Evolutionary conservation across 2,113 vertebrate genomes (phyloP), one percentile per base, ranked within the genome.

Genomic region (Manacus vitellinus): DNA sequence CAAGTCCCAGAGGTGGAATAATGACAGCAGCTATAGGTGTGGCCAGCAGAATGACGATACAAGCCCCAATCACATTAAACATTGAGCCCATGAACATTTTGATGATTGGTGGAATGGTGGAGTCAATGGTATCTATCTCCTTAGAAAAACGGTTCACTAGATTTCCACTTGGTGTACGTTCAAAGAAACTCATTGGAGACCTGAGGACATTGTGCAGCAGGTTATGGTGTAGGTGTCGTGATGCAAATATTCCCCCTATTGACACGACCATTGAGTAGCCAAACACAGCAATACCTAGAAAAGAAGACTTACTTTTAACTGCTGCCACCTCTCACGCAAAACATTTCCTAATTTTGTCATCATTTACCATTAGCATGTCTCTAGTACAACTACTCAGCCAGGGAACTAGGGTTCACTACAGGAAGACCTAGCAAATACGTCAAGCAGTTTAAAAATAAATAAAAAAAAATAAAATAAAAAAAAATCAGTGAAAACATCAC

Each of bases 31-130:
- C 98, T 14, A 99, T 95, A 1, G 99, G 99, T 0, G 99, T 99
- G 93, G 99, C 98, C 41, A 99, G 56, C 72, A 99, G 97, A 96
- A 99, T 99, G 91, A 99, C 51, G 21, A 98, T 91, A 78, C 99
- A 99, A 49, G 99, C 97, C 2, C 98, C 98, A 5, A 99, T 44
- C 39, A 99, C 99, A 0, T 97, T 99, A 86, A 99, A 99, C 21
- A 99, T 94, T 2, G 99, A 99, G 91, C 99, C 99, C 98, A 99
- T 98, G 97, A 99, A 99, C 99, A 99, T 99, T 98, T 99, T 99
- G 80, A 99, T 98, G 81, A 99, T 98, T 92, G 98, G 98, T 2
- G 99, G 99, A 55, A 99, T 99, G 88, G 98, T 73, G 0, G 99
- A 98, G 97, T 99, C 99, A 30, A 99, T 99, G 52, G 99, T 99